phyloP scores from a whole-genome alignment of 2,113 vertebrate species.

The Phocoena sinus region DNA sequence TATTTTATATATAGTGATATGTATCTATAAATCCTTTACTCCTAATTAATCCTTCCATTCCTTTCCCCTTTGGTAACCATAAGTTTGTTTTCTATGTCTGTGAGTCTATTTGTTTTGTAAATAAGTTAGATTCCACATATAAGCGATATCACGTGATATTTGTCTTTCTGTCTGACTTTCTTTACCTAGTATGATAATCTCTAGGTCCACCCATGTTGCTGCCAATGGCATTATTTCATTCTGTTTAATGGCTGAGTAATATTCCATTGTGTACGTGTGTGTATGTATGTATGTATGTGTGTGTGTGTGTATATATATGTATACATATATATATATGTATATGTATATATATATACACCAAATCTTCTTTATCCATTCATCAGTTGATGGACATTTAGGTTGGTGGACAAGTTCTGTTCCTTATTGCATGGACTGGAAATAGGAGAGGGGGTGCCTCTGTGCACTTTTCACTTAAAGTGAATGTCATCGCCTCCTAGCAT shows the following conservation, averaged over 20 bases:
- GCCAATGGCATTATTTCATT: background rate
- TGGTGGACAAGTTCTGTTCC: background rate
- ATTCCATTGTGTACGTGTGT: background rate
- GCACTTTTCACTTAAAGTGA: background rate
- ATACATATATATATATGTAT: no score
- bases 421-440: background rate
- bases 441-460: no score
- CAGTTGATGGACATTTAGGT: background rate
- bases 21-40: background rate
- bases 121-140: background rate
- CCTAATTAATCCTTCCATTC: background rate
- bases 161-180: background rate
- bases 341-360: no score
- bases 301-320: accelerated
- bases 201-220: background rate
- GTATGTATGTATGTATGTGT: accelerated
- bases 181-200: background rate
- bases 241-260: background rate
- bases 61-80: background rate
- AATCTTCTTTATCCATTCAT: background rate
- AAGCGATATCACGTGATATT: background rate
- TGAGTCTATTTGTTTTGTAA: background rate
- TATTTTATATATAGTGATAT: background rate
- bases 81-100: background rate
- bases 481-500: background rate